Base-by-base conservation (phyloP, 2,797 vertebrate species). In the Mormyrus proboscirostris region DNA sequence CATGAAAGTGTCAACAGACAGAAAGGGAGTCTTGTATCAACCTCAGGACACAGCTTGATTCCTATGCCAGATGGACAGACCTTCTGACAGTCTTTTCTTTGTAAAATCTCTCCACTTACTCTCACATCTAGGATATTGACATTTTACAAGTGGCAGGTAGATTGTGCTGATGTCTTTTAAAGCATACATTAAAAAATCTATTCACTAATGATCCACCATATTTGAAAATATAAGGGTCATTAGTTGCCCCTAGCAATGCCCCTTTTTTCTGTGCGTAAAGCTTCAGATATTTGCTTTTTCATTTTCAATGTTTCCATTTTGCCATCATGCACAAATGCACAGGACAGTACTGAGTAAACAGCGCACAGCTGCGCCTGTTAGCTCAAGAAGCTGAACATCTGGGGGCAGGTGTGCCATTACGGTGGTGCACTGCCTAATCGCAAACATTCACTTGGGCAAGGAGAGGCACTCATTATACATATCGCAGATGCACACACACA, bases 371-470 rank as follows among this genome's bases (percentile, higher is more conserved):
- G 76, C 1, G 41, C 38, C 76, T 82, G 16, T 82, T 82, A 82
- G 76, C 19, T 82, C 38, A 82, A 82, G 76, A 82, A 47, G 76
- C 41, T 47, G 41, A 82, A 82, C 76, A 82, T 82, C 76, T 82
- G 76, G 41, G 76, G 19, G 41, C 8, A 44, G 41, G 38, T 82
- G 38, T 82, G 7, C 9, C 1, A 44, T 47, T 82, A 82, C 1
- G 7, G 16, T 1, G 3, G 38, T 9, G 7, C 41, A n/a, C 38
- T 44, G 41, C 19, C 41, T 82, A 44, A 82, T 82, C 38, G 19
- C 76, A 73, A 73, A 16, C 69, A 38, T 33, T 38, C 69, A 16
- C 69, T 38, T 14, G 10, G 33, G 16, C 16, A 79, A 8, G 73
- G 33, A 79, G 73, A 79, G 33, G 14, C 38, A 8, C 16, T 79